These are phyloP conservation scores for Nycticebus coucang DNA, from an alignment of 2,113 vertebrate species.

Conservation along the genomic window DNA sequence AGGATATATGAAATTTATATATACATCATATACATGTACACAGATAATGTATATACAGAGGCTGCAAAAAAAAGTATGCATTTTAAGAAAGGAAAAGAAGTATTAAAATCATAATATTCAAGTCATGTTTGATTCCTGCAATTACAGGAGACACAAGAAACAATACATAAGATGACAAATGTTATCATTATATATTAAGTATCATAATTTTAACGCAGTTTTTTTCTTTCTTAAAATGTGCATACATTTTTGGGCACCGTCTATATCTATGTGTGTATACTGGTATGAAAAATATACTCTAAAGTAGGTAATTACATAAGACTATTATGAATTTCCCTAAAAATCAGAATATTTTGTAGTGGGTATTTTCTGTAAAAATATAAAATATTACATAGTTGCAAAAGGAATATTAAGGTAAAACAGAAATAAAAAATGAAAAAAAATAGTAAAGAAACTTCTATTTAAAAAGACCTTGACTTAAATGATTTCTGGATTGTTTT, in stretches of 20 bases:
- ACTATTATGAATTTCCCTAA: background rate
- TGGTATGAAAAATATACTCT: background rate
- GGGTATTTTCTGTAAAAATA: background rate
- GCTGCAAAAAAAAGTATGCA: too few species aligned
- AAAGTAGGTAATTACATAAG: background rate
- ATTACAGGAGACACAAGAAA: too few species aligned
- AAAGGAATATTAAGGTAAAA: background rate
- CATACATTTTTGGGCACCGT: too few species aligned
- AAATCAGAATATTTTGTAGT: background rate
- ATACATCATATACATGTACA: background rate
- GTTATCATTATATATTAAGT: too few species aligned
- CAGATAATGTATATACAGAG: too few species aligned
- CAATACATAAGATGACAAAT: too few species aligned
- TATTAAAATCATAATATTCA: too few species aligned
- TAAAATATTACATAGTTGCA: background rate
- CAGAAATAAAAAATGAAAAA: slow-evolving; percentile 4
- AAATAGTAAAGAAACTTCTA: background rate
- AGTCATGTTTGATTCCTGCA: too few species aligned
- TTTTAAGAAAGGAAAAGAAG: too few species aligned
- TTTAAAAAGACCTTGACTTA: background rate
- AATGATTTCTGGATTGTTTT: background rate
- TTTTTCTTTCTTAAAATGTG: too few species aligned
- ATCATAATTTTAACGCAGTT: too few species aligned
- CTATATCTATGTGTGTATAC: background rate
- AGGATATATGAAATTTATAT: background rate